These are phyloP conservation scores for Mionectes macconnelli DNA, from an alignment of 2,113 vertebrate genomes.

Conservation along the genomic window DNA sequence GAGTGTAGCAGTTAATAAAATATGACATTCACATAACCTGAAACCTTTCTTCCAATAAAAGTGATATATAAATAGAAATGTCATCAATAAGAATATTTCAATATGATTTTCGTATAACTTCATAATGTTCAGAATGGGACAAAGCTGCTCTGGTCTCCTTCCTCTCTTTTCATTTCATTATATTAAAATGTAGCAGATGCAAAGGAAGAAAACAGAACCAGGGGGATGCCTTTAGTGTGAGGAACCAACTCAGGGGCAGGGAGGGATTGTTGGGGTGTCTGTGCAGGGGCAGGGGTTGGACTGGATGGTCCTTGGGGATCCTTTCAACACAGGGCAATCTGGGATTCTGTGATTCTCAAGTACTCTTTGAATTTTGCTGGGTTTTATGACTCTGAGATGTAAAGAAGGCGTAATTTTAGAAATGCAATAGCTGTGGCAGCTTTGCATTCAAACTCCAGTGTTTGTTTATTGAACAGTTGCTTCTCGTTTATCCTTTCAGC, in stretches of 20 bases:
- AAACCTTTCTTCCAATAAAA: conserved; percentile 9
- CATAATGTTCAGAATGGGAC: neutral
- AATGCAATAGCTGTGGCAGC: neutral
- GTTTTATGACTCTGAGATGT: neutral
- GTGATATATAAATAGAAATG: neutral
- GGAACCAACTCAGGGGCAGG: neutral
- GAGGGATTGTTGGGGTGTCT: neutral
- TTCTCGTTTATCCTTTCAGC: neutral
- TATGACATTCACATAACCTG: conserved; percentile 58
- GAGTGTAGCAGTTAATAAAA: conserved; percentile 46
- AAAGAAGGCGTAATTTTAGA: neutral
- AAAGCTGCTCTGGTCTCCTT: neutral
- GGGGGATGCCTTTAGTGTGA: neutral
- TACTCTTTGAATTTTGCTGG: neutral
- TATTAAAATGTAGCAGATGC: neutral
- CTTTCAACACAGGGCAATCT: neutral
- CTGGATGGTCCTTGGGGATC: neutral
- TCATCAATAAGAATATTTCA: neutral
- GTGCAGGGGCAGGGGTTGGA: neutral
- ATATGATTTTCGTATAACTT: neutral
- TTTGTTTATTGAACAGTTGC: neutral
- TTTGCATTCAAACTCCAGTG: neutral
- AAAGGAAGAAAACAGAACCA: neutral
- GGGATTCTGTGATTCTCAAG: neutral
- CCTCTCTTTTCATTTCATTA: neutral